Conservation (phyloP, 2,113 vertebrate species). For the Archilochus colubris region DNA sequence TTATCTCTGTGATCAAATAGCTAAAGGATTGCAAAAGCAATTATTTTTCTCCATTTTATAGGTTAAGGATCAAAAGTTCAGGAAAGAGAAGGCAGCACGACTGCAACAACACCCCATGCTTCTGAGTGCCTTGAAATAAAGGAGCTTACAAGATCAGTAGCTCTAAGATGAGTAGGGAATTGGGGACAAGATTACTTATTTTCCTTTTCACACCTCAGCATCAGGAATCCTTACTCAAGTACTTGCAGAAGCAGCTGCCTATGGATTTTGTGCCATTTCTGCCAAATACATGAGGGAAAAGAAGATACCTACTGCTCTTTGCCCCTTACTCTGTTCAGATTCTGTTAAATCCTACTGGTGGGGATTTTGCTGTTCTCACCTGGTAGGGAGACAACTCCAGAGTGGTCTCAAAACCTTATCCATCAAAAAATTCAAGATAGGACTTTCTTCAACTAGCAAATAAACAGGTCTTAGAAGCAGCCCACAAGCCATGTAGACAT, state of each 20-base stretch:
- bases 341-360: neutral
- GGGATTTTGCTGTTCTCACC: neutral
- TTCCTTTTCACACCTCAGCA: neutral
- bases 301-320: neutral
- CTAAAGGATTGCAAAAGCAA: neutral
- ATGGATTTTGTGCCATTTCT: neutral
- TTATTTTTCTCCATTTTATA: neutral
- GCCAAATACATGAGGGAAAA: neutral
- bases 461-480: neutral
- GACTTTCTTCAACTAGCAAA: neutral
- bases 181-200: neutral
- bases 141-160: neutral
- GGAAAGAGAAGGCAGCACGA: neutral
- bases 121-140: neutral
- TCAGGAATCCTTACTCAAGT: neutral
- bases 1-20: neutral
- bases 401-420: neutral
- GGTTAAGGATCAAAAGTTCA: neutral
- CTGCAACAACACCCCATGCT: neutral
- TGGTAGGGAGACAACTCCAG: neutral
- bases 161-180: neutral
- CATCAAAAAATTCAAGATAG: accelerated
- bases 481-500: accelerated
- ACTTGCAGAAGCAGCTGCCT: neutral
- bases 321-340: neutral